A percentile compares a stretch with the other conserved stretches of the same genome.
These are phyloP conservation scores for Boleophthalmus pectinirostris DNA, from an alignment of 2,113 vertebrate genomes.

Conservation along the genomic window DNA sequence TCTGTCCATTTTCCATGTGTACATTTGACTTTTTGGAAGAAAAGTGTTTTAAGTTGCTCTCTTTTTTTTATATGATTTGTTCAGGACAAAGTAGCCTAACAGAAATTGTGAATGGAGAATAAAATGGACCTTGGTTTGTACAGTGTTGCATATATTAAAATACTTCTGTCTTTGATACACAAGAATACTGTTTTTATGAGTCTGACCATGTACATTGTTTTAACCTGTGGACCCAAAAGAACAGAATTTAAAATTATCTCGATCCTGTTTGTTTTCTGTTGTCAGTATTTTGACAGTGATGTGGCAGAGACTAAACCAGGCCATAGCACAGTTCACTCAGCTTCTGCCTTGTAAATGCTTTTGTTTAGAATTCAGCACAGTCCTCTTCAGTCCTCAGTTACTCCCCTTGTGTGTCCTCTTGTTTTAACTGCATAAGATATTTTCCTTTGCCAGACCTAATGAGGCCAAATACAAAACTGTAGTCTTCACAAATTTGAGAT, in stretches of 20 bases:
- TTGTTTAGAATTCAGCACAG: too few relatives aligned
- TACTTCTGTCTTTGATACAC: constrained; percentile 40
- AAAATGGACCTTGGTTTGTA: constrained; percentile 43
- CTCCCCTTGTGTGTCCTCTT: constrained; percentile 35
- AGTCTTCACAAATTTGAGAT: background rate
- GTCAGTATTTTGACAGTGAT: constrained; percentile 4
- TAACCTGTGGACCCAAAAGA: background rate
- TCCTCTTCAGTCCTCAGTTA: background rate
- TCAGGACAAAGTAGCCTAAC: constrained; percentile 14
- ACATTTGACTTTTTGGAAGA: constrained; percentile 16
- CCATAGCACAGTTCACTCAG: constrained; percentile 19
- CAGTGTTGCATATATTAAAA: constrained; percentile 63
- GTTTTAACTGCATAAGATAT: constrained; percentile 35
- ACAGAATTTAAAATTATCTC: background rate
- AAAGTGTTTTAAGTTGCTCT: constrained; percentile 18
- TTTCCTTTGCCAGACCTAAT: constrained; percentile 56
- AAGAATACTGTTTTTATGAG: background rate
- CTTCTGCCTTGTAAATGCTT: background rate
- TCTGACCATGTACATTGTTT: background rate
- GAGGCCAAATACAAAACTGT: constrained; percentile 42
- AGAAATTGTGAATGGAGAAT: constrained; percentile 41
- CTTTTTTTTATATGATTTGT: constrained; percentile 9
- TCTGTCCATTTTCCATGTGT: constrained; percentile 13
- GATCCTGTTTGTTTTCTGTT: constrained; percentile 5
- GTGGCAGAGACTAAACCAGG: constrained; percentile 7